These are phyloP conservation scores for Ricordea florida DNA, from an alignment of 92 coral and sea anemone genomes.

Conservation along the genomic window DNA sequence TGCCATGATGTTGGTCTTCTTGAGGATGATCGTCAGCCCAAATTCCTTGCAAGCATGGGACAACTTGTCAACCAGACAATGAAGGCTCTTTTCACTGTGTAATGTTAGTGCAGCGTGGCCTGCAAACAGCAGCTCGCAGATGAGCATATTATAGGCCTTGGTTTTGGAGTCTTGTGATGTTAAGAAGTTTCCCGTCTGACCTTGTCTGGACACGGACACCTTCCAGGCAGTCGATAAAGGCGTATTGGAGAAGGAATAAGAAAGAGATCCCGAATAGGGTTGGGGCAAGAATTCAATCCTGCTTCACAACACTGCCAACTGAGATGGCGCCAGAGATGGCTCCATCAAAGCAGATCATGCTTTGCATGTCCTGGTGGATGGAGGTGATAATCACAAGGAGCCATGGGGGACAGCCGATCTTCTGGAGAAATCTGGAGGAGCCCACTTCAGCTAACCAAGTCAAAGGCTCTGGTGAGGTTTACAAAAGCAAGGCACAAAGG, in stretches of 20 bases:
- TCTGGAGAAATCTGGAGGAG: not conserved
- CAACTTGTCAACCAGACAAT: constrained; percentile 25
- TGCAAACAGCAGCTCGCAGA: constrained; percentile 8
- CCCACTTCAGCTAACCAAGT: not conserved
- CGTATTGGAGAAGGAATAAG: too few relatives aligned
- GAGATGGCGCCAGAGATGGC: too few relatives aligned
- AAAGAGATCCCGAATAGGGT: too few relatives aligned
- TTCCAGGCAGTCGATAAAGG: too few relatives aligned
- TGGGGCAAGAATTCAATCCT: not conserved
- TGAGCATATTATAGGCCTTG: not conserved
- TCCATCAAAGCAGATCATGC: not conserved
- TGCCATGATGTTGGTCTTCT: too few relatives aligned
- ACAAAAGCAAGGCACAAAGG: not conserved
- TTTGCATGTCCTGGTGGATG: not conserved
- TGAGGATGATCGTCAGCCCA: constrained; percentile 27
- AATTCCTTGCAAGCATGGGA: constrained; percentile 14
- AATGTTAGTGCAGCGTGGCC: constrained; percentile 13
- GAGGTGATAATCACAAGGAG: not conserved
- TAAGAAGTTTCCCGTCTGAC: not conserved
- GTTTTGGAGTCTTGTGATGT: constrained; percentile 27
- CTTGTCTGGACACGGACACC: constrained; percentile 24
- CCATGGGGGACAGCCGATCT: not conserved
- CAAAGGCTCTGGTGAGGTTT: too few relatives aligned
- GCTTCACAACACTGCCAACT: not conserved
- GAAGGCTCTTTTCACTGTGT: constrained; percentile 3